phyloP scores from a whole-genome alignment of 2,888 invertebrate genomes.

The Pediacus dermestoides region DNA sequence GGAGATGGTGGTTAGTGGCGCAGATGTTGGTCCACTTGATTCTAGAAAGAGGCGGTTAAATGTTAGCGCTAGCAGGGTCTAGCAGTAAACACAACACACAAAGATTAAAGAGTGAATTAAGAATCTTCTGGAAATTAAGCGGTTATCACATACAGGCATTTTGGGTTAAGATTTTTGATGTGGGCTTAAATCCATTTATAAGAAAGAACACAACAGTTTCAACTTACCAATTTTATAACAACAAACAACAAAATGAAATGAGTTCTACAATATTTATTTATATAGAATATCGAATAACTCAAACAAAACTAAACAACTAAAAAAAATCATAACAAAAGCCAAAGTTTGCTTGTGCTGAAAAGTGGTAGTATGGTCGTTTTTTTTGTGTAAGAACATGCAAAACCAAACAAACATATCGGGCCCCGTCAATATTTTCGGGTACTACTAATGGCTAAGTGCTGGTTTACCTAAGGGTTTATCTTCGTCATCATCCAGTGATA shows the following conservation, averaged over 20 bases:
- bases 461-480: constrained; percentile 13
- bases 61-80: constrained; percentile 44
- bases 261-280: constrained; percentile 32
- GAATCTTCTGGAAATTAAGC: constrained; percentile 18
- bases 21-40: constrained; percentile 46
- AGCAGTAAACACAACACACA: constrained; percentile 40
- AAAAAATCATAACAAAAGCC: constrained; percentile 31
- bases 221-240: too few relatives aligned
- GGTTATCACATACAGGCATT: constrained; percentile 35
- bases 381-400: constrained; percentile 30
- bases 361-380: constrained; percentile 5
- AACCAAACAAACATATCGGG: constrained; percentile 49
- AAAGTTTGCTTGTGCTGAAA: constrained; percentile 41
- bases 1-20: constrained; percentile 43
- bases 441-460: constrained; percentile 17
- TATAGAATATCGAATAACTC: too few relatives aligned
- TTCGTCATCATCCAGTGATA: constrained; percentile 26
- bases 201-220: too few relatives aligned
- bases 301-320: constrained; percentile 24
- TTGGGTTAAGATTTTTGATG: constrained; percentile 22
- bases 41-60: constrained; percentile 50
- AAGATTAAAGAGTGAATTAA: constrained; percentile 18
- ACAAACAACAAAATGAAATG: constrained; percentile 25
- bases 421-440: constrained; percentile 34
- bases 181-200: too few relatives aligned